Conservation (phyloP, 1,140 invertebrate species). For the Hyposmocoma kahamanoa region DNA sequence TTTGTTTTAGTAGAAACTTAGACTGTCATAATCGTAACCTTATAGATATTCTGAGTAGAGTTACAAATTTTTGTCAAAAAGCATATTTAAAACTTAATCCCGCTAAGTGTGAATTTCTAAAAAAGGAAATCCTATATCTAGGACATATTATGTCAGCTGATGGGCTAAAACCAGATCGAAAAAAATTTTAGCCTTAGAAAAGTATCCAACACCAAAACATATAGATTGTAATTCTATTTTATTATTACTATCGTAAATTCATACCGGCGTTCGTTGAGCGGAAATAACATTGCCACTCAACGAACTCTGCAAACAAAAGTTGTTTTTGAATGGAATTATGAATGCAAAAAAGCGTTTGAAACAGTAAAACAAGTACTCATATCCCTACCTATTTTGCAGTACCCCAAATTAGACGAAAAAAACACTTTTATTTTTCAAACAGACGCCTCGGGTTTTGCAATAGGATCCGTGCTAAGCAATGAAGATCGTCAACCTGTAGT, state of each 20-base stretch:
- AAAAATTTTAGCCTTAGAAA: not conserved
- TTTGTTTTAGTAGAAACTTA: not conserved
- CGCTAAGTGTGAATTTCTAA: conserved; percentile 12
- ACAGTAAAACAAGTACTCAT: not conserved
- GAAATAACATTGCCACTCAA: not conserved
- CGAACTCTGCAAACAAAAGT: not conserved
- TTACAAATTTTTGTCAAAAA: not conserved
- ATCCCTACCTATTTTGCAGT: not conserved
- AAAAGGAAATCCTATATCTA: not conserved
- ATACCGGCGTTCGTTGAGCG: not conserved
- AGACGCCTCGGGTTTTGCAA: not conserved
- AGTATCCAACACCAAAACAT: not conserved
- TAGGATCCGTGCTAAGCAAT: not conserved
- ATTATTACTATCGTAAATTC: conserved; percentile 4
- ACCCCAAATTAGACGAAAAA: not conserved
- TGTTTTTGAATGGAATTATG: not conserved
- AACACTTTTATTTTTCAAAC: not conserved
- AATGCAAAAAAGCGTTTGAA: not conserved
- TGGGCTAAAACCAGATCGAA: not conserved
- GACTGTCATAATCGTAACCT: not conserved
- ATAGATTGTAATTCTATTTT: not conserved
- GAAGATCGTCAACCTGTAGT: not conserved
- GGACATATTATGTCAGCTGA: not conserved
- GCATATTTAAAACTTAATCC: conserved; percentile 13
- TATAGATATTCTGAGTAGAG: not conserved